Evolutionary conservation across 2,113 vertebrate species (phyloP).

Genomic region (Equus quagga): DNA sequence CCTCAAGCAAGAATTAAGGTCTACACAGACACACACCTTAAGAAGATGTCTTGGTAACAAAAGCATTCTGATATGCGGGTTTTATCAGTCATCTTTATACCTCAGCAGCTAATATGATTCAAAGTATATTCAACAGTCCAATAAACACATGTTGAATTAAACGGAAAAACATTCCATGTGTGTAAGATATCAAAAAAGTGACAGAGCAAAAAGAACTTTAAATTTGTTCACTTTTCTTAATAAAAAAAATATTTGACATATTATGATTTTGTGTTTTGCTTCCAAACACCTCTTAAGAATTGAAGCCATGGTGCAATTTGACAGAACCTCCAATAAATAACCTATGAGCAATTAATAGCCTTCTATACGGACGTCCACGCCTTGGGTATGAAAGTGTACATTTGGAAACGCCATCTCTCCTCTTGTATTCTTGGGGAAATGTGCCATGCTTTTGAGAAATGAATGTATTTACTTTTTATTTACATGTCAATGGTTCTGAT

Average conservation of each 20-base stretch:
- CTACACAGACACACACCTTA: background rate
- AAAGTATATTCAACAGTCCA: conserved; percentile 4
- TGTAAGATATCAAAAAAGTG: background rate
- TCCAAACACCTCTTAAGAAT: conserved; percentile 39
- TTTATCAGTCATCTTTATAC: conserved; percentile 4
- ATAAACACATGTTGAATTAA: background rate
- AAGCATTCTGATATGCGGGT: background rate
- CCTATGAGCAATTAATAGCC: background rate
- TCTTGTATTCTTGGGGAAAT: background rate
- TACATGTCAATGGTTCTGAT: background rate
- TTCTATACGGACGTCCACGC: background rate
- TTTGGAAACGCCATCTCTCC: background rate
- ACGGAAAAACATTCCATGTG: conserved; percentile 19
- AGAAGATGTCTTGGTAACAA: background rate
- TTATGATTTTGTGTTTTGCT: background rate
- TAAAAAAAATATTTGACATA: conserved; percentile 10
- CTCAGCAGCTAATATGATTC: background rate
- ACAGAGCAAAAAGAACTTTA: background rate
- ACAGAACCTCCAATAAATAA: background rate
- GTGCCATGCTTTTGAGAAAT: background rate
- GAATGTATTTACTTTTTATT: conserved; percentile 29
- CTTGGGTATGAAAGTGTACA: background rate
- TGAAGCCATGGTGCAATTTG: background rate
- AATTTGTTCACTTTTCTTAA: conserved; percentile 29
- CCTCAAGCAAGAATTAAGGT: conserved; percentile 2